Base-by-base conservation (phyloP, 2,113 vertebrate species). In the Aegithalos caudatus region DNA sequence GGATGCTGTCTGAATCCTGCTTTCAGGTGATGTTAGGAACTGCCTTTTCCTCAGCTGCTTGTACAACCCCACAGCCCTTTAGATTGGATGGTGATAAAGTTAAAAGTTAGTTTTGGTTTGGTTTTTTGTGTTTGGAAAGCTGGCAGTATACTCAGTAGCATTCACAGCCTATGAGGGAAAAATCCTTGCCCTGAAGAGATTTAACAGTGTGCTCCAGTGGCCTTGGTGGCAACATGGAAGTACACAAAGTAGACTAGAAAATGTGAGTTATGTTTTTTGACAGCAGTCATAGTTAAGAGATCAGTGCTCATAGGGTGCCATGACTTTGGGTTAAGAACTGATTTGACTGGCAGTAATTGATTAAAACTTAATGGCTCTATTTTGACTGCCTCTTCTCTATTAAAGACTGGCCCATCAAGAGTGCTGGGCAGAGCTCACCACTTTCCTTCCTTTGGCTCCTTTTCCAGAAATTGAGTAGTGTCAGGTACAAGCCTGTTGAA, bases 11-110 rank as follows among this genome's bases (percentile, higher is more conserved):
- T 27, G 64, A 92, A 42, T 86, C 42, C 23, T 0, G 2, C 35
- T 72, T 64, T 70, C 20, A 69, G 85, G 50, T 72, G 69, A 86
- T 80, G 48, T 70, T 61, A 44, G 81, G 81, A 90, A 70, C 73
- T 91, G 44, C 78, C 74, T 87, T 70, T 77, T 28, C 53, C 38
- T 93, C 47, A 65, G 47, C 54, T 79, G 27, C 78, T 74, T 33
- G n/a, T n/a, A n/a, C n/a, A n/a, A n/a, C n/a, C 67, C n/a, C 40
- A 11, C 33, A 28, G 38, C 28, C 44, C 23, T 80, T 80, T 44
- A 74, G 69, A 72, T 62, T 28, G 14, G 14, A 17, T 21, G 18
- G 47, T 25, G 60, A 51, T 70, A 27, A 80, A 48, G 40, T 35
- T 47, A 20, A 28, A 69, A 54, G n/a, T 33, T 45, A 12, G 11